phyloP scores from a whole-genome alignment of 2,797 vertebrate species.

The Mormyrops attenuatus region DNA sequence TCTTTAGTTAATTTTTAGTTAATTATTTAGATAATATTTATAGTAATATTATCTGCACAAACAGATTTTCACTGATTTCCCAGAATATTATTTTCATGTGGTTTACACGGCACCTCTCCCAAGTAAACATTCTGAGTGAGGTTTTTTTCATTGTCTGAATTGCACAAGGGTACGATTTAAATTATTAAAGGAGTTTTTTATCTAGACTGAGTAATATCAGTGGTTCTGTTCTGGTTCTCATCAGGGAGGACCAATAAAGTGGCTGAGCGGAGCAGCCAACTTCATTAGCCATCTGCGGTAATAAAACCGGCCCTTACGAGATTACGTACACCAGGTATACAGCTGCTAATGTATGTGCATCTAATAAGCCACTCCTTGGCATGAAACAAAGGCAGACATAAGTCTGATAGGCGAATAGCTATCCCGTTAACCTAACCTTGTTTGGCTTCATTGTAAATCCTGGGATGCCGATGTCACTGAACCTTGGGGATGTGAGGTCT shows the following conservation, averaged over 20 bases:
- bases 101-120: conserved; percentile 32
- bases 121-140: conserved; percentile 21
- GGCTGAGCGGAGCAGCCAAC: conserved; percentile 59
- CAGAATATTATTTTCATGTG: conserved; percentile 33
- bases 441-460: conserved; percentile 20
- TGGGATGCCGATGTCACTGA: conserved; percentile 11
- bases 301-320: conserved; percentile 63
- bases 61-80: conserved; percentile 40
- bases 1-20: conserved; percentile 37
- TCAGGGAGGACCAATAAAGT: conserved; percentile 49
- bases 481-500: conserved; percentile 7
- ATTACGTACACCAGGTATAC: conserved; percentile 53
- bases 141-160: conserved; percentile 39
- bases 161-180: conserved; percentile 52
- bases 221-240: conserved; percentile 44
- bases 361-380: conserved; percentile 32
- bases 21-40: not conserved
- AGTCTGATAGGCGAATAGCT: conserved; percentile 18
- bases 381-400: conserved; percentile 19
- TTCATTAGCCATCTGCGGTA: conserved; percentile 67
- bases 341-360: conserved; percentile 46
- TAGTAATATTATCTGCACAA: conserved; percentile 26
- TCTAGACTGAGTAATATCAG: conserved; percentile 57
- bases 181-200: conserved; percentile 51
- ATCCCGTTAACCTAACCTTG: conserved; percentile 30